Evolutionary conservation across 2,113 vertebrate species (phyloP).

Genomic region (Epinephelus cyanopodus): DNA sequence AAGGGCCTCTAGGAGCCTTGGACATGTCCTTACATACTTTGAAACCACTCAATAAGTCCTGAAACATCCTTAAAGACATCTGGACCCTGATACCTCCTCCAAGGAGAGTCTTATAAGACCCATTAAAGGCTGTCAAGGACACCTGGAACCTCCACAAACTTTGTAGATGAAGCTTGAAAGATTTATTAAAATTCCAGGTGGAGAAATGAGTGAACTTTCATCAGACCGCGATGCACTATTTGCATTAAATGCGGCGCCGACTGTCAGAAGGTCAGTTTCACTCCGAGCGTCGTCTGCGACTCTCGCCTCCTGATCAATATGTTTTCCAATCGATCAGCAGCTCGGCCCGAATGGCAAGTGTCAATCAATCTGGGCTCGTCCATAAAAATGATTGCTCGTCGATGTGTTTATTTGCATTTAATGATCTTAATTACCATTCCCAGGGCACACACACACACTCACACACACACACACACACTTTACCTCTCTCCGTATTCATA

Average conservation of each 20-base stretch:
- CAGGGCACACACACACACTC: not conserved
- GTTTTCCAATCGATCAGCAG: slow-evolving; percentile 52
- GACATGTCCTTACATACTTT: not conserved
- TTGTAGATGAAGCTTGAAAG: not conserved
- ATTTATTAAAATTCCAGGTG: not conserved
- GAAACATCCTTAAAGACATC: not conserved
- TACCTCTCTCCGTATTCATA: slow-evolving; percentile 3
- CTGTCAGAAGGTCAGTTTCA: slow-evolving; percentile 51
- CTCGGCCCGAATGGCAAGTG: slow-evolving; percentile 31
- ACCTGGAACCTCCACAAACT: not conserved
- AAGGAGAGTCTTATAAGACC: not conserved
- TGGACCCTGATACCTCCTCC: too few species aligned
- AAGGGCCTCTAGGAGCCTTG: not conserved
- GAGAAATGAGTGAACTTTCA: not conserved
- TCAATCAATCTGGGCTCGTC: slow-evolving; percentile 62
- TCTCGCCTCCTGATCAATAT: slow-evolving; percentile 58
- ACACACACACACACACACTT: slow-evolving; percentile 3
- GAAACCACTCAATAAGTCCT: not conserved
- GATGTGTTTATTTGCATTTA: slow-evolving; percentile 75
- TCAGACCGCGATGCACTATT: not conserved
- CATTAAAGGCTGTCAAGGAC: slow-evolving; percentile 25
- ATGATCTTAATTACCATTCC: slow-evolving; percentile 64
- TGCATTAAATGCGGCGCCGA: not conserved
- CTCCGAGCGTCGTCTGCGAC: not conserved
- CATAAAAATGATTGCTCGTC: slow-evolving; percentile 64